Base-by-base conservation (phyloP, 2,113 vertebrate genomes). In the Scopus umbretta region DNA sequence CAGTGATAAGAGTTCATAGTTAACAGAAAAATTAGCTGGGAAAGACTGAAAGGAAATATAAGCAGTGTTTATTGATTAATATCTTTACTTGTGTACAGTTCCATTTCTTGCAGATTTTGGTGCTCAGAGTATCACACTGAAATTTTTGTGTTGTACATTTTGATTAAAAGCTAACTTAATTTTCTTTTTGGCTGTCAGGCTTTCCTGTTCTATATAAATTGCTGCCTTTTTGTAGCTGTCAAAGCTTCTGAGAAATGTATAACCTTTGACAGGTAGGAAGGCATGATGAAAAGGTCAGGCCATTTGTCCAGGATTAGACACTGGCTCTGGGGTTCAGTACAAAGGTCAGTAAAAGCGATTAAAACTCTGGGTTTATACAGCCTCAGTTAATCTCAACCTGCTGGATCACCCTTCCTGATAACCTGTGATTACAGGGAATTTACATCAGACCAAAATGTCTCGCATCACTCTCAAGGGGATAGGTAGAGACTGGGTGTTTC, bases 41-140 rank as follows among this genome's bases (percentile, higher is more conserved):
- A 93, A 12, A 66, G 12, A 58, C n/a, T 58, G 36, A 68, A 65
- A 80, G 23, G 22, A 86, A 84, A 73, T 66, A 27, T 6, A 75
- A 82, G 25, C 43, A 49, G 15, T 0, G 0, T 32, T 3, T 40
- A 80, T 11, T 1, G 0, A 61, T 85, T 45, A 72, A 4, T 40
- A 38, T 16, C 2, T 55, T 62, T 45, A 43, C 11, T 38, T 56
- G 11, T 14, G 16, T 78, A 45, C 52, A 55, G 17, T 47, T 32
- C 5, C n/a, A 65, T 45, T 86, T 85, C 45, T 68, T 86, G 63
- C 13, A 88, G 42, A 59, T 45, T 88, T 74, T 63, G 16, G 27
- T 81, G 17, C 14, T 67, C 27, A 84, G 19, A 75, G 59, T n/a
- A 71, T 58, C 23, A 65, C 30, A 72, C 9, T 65, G 49, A 75